Evolutionary conservation across 2,888 invertebrate species (phyloP), one percentile per base, ranked within the genome.

Genomic region (Chalcis sispes): DNA sequence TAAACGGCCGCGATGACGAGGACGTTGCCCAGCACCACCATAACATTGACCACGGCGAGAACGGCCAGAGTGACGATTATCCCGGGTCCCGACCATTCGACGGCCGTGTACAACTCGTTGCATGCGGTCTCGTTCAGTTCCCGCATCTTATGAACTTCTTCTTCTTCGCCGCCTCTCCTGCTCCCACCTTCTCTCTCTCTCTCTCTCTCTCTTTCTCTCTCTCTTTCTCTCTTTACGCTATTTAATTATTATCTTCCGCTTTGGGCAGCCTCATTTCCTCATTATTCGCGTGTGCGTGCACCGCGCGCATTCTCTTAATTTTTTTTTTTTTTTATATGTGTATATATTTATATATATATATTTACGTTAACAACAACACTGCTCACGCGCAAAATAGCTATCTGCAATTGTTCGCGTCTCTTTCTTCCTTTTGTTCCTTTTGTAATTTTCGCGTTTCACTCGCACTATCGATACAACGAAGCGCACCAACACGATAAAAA

Each of bases 1-100:
- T 95, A 94, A 75, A 98, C 98, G 72, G 98, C 97, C 67, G 95
- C 93, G 85, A 98, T 97, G 83, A 98, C 98, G 81, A 98, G 92
- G 87, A 95, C 94, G 91, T 98, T 98, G 72, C 94, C 98, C 74
- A 95, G 93, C 80, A 98, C 94, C 80, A 98, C 97, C 88, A 96
- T 92, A 65, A 97, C 93, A 89, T 96, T 95, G 87, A 98, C 95
- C 83, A 96, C 92, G 83, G 94, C 93, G 85, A 96, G 91, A 86
- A 96, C 92, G 83, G 94, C 93, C 85, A 96, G 91, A 86, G 94
- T 94, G 84, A 93, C 91, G 86, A 96, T 90, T 88, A 94, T 93
- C 87, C 92, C 90, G 81, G 95, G 94, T 89, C 95, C 94, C 88
- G 93, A 93, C 96, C 96, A 96, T 89, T 92, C 92, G 86, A 95